These are phyloP conservation scores for Dendrolimus kikuchii DNA, from an alignment of 1,140 invertebrate genomes.

Conservation along the genomic window DNA sequence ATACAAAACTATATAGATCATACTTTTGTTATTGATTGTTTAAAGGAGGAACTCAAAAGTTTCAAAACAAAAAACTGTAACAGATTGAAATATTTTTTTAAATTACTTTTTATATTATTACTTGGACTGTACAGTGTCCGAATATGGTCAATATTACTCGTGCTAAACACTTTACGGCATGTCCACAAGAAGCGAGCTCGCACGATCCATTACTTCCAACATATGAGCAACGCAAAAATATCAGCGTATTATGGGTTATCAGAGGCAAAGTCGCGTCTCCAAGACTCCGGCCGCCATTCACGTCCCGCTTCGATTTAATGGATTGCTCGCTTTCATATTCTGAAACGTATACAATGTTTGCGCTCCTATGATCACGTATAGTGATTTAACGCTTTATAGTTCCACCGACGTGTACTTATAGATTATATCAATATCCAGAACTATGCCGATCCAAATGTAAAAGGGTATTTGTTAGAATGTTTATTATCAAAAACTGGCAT, in stretches of 20 bases:
- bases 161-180: conserved; percentile 6
- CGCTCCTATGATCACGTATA: conserved; percentile 47
- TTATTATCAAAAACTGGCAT: too few relatives aligned
- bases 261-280: conserved; percentile 57
- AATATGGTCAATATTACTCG: too few relatives aligned
- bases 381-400: conserved; percentile 40
- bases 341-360: conserved; percentile 44
- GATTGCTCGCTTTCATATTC: conserved; percentile 66
- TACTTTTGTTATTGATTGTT: too few relatives aligned
- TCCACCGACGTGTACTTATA: conserved; percentile 7
- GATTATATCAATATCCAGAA: background rate
- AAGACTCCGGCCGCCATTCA: conserved; percentile 44
- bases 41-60: too few relatives aligned
- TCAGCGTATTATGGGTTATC: conserved; percentile 71
- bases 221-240: conserved; percentile 71
- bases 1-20: too few relatives aligned
- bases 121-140: too few relatives aligned
- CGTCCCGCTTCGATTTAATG: conserved; percentile 53
- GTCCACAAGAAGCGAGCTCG: conserved; percentile 26
- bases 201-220: conserved; percentile 69
- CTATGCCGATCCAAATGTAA: background rate
- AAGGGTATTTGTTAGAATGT: too few relatives aligned
- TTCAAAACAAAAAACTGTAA: background rate
- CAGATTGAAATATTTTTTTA: too few relatives aligned
- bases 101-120: too few relatives aligned